A percentile compares a stretch with the other conserved stretches of the same genome.
Evolutionary conservation across 1,140 invertebrate genomes (phyloP).

Genomic region (Diachasma alloeum): DNA sequence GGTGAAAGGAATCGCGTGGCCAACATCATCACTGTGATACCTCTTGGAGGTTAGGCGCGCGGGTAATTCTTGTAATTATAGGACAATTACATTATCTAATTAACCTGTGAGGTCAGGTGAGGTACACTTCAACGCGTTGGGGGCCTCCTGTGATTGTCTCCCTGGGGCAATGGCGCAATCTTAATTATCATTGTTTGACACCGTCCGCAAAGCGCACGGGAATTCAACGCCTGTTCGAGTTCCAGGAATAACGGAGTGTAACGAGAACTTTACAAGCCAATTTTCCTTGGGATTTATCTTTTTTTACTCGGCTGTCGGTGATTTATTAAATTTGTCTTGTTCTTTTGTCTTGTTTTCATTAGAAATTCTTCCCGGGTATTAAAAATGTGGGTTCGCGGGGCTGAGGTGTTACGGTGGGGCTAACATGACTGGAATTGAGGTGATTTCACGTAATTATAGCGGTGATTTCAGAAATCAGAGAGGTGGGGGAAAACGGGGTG

Average conservation of each 20-base stretch:
- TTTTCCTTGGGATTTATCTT: background rate
- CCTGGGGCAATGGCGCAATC: slow-evolving; percentile 45
- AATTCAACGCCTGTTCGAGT: slow-evolving; percentile 27
- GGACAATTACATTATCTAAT: slow-evolving; percentile 63
- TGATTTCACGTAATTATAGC: too few species aligned
- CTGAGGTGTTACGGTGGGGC: too few species aligned
- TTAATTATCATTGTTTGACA: slow-evolving; percentile 54
- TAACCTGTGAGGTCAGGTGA: slow-evolving; percentile 52
- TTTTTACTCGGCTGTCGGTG: background rate
- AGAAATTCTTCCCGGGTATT: too few species aligned
- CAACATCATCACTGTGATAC: background rate
- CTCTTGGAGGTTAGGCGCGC: slow-evolving; percentile 43
- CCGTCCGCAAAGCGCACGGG: slow-evolving; percentile 22
- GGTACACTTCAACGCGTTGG: background rate
- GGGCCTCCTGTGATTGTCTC: slow-evolving; percentile 49
- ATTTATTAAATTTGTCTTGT: slow-evolving; percentile 1
- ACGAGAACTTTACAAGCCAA: slow-evolving; percentile 4
- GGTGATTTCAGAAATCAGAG: too few species aligned
- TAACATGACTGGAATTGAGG: too few species aligned
- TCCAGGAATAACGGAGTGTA: slow-evolving; percentile 12
- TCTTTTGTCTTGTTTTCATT: background rate
- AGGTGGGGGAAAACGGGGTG: too few species aligned
- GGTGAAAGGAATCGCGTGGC: slow-evolving; percentile 12
- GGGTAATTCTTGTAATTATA: slow-evolving; percentile 56
- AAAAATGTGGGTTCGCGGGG: too few species aligned